Evolutionary conservation across 2,113 vertebrate species (phyloP).

Genomic region (Hystrix brachyura): DNA sequence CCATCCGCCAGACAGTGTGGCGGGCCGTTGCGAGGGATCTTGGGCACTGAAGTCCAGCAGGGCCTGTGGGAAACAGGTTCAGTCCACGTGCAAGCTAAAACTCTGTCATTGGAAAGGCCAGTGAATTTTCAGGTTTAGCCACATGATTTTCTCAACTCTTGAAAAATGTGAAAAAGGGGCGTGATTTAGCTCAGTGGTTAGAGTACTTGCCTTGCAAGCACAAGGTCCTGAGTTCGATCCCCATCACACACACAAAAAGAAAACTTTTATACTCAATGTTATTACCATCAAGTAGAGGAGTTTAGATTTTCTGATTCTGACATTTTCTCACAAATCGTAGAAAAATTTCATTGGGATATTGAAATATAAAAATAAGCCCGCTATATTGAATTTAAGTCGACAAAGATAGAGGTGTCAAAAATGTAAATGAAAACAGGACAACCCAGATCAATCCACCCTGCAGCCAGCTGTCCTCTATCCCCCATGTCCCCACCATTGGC

Average conservation of each 20-base stretch:
- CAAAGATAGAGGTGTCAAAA: background rate
- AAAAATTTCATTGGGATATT: background rate
- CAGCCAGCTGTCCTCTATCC: background rate
- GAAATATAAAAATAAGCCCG: background rate
- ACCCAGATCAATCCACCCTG: background rate
- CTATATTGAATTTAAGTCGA: background rate
- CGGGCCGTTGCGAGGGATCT: no score
- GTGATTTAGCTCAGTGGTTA: no score
- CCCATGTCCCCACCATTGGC: background rate
- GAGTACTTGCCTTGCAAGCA: no score
- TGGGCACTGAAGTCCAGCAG: background rate
- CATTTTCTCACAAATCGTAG: background rate
- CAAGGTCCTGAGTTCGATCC: no score
- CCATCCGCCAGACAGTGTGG: background rate
- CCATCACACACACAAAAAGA: no score
- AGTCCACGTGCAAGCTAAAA: background rate
- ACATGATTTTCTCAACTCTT: background rate
- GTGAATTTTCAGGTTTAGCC: background rate
- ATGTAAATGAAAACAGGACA: background rate
- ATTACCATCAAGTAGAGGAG: background rate
- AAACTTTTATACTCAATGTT: background rate
- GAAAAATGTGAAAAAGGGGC: no score
- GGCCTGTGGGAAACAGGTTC: background rate
- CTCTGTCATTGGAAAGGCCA: background rate
- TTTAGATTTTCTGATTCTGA: background rate